phyloP scores from a whole-genome alignment of 2,888 invertebrate species.

The Erebia palarica region DNA sequence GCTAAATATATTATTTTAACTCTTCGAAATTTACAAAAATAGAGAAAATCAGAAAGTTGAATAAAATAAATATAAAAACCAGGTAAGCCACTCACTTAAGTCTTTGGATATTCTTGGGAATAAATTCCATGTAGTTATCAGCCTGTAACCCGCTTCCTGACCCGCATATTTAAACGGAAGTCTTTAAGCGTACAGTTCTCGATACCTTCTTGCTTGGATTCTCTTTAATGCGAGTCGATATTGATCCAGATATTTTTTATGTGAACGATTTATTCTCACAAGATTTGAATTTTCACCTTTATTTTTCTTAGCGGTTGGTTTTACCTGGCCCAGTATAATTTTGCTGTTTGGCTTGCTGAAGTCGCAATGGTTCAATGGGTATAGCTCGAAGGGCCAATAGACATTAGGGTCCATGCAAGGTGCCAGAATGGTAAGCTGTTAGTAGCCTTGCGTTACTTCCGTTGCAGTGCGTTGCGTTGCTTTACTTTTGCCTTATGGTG shows the following conservation, averaged over 20 bases:
- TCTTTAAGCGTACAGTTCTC: conserved; percentile 32
- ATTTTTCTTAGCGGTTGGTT: background rate
- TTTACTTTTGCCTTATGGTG: no score
- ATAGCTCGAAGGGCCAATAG: no score
- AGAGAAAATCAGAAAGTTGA: background rate
- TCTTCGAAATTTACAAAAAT: no score
- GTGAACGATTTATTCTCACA: conserved; percentile 25
- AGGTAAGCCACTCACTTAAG: background rate
- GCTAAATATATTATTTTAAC: no score
- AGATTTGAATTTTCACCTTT: background rate
- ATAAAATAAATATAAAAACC: conserved; percentile 2
- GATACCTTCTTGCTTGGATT: conserved; percentile 26
- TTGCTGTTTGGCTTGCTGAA: no score
- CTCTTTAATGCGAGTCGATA: conserved; percentile 28
- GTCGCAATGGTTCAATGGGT: no score
- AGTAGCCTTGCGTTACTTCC: no score
- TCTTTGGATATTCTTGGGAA: conserved; percentile 50
- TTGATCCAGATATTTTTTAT: conserved; percentile 18
- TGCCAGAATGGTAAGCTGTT: no score
- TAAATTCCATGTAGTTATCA: conserved; percentile 73
- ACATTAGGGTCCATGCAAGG: no score
- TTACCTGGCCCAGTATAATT: no score
- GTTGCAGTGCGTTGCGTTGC: no score
- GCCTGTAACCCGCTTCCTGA: conserved; percentile 62
- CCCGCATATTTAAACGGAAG: conserved; percentile 59